Evolutionary conservation across 2,797 vertebrate species (phyloP).

Genomic region (Cuculus canorus): DNA sequence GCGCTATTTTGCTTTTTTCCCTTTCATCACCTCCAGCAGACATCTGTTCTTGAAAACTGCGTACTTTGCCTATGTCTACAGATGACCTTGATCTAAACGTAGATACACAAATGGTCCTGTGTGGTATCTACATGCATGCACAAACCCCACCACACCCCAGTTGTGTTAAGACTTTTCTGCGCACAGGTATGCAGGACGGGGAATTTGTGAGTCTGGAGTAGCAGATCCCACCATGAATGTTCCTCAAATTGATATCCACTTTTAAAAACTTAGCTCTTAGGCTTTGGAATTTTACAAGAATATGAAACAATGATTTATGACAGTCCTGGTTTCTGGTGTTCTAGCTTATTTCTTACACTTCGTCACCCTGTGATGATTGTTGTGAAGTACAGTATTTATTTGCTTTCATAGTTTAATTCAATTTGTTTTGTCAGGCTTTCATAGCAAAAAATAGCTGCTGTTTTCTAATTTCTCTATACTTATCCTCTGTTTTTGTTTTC

Average conservation of each 20-base stretch:
- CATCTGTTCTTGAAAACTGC: background rate
- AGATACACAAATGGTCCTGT: background rate
- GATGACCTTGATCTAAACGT: background rate
- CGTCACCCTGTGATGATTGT: background rate
- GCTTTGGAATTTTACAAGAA: background rate
- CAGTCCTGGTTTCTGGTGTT: background rate
- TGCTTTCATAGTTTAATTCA: background rate
- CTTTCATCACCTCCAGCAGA: background rate
- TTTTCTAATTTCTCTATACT: background rate
- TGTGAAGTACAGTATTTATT: background rate
- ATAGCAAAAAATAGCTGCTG: background rate
- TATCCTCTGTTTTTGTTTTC: background rate
- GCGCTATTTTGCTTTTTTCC: background rate
- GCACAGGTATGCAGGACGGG: background rate
- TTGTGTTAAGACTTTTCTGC: background rate
- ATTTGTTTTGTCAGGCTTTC: background rate
- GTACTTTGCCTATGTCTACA: background rate
- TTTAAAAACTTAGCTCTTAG: background rate
- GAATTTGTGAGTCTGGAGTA: background rate
- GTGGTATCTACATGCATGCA: accelerated
- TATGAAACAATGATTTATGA: background rate
- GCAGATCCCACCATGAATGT: background rate
- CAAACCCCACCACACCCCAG: background rate
- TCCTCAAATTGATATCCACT: background rate
- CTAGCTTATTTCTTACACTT: background rate